Conservation (phyloP, 2,888 invertebrate species). For the Hydroisotoma schaefferi region DNA sequence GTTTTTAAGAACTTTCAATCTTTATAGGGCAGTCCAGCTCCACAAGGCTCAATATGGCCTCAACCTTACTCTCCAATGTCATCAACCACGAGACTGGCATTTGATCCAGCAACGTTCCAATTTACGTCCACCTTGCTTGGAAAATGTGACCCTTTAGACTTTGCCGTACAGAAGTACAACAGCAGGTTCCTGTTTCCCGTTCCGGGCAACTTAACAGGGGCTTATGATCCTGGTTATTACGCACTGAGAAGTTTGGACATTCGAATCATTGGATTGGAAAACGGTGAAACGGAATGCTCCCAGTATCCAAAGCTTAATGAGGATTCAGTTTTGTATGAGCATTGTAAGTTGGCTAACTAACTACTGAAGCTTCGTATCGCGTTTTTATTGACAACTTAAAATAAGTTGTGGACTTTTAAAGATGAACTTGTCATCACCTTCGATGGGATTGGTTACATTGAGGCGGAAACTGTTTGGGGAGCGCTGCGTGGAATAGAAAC, state of each 20-base stretch:
- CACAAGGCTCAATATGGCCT: slow-evolving; percentile 39
- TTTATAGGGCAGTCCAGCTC: slow-evolving; percentile 28
- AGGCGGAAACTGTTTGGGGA: slow-evolving; percentile 65
- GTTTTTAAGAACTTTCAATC: no score
- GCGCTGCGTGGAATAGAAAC: slow-evolving; percentile 79
- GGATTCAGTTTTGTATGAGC: slow-evolving; percentile 22
- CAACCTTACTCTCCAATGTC: slow-evolving; percentile 26
- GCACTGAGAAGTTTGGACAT: slow-evolving; percentile 16
- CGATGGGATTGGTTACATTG: slow-evolving; percentile 21
- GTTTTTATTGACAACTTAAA: neutral
- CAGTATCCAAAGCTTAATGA: slow-evolving; percentile 24
- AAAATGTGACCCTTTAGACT: slow-evolving; percentile 31
- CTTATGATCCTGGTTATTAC: slow-evolving; percentile 12
- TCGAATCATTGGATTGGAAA: slow-evolving; percentile 16
- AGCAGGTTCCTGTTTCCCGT: slow-evolving; percentile 17
- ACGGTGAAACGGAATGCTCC: slow-evolving; percentile 20
- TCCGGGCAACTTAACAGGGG: slow-evolving; percentile 19
- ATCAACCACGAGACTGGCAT: slow-evolving; percentile 16
- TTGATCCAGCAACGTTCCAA: slow-evolving; percentile 24
- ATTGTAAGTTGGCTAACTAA: slow-evolving; percentile 17
- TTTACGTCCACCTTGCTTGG: slow-evolving; percentile 12
- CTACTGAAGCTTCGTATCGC: neutral
- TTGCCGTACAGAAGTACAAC: slow-evolving; percentile 33
- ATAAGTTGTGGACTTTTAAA: neutral
- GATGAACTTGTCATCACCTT: slow-evolving; percentile 4